Evolutionary conservation across 2,888 invertebrate species (phyloP).

Genomic region (Exephanes ischioxanthus): DNA sequence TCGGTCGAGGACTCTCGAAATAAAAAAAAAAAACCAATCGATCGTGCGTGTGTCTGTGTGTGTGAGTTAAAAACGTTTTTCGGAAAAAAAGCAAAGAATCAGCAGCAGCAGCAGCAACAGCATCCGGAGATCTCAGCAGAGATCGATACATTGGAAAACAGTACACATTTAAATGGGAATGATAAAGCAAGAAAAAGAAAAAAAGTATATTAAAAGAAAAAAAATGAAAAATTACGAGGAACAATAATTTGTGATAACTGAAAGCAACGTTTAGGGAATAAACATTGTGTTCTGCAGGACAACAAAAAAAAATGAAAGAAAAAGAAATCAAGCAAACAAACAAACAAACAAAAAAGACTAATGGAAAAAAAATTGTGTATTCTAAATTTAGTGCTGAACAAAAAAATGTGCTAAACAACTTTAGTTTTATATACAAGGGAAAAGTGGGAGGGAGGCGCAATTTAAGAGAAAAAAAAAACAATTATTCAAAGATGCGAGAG

Average conservation of each 20-base stretch:
- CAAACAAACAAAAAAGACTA: slow-evolving; percentile 68
- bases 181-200: slow-evolving; percentile 31
- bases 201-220: slow-evolving; percentile 76
- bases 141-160: slow-evolving; percentile 72
- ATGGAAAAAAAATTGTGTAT: slow-evolving; percentile 78
- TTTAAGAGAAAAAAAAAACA: slow-evolving; percentile 65
- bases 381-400: slow-evolving; percentile 82
- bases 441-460: slow-evolving; percentile 28
- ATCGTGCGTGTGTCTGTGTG: slow-evolving; percentile 41
- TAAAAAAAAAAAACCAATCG: slow-evolving; percentile 48
- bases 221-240: slow-evolving; percentile 79
- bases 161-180: slow-evolving; percentile 41
- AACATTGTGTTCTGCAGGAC: slow-evolving; percentile 84
- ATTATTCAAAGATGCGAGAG: slow-evolving; percentile 72
- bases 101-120: background rate
- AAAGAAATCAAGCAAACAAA: slow-evolving; percentile 65
- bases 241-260: slow-evolving; percentile 85
- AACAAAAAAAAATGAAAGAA: slow-evolving; percentile 70
- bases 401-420: slow-evolving; percentile 81
- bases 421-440: slow-evolving; percentile 81
- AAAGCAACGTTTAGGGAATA: slow-evolving; percentile 81
- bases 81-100: slow-evolving; percentile 26
- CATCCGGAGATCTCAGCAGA: slow-evolving; percentile 20
- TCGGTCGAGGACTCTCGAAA: slow-evolving; percentile 60
- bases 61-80: slow-evolving; percentile 49